Percentiles rank a stretch among this genome's conserved stretches.
Evolutionary conservation across 2,888 invertebrate genomes (phyloP).

Genomic region (Drosophila austrosaltans): DNA sequence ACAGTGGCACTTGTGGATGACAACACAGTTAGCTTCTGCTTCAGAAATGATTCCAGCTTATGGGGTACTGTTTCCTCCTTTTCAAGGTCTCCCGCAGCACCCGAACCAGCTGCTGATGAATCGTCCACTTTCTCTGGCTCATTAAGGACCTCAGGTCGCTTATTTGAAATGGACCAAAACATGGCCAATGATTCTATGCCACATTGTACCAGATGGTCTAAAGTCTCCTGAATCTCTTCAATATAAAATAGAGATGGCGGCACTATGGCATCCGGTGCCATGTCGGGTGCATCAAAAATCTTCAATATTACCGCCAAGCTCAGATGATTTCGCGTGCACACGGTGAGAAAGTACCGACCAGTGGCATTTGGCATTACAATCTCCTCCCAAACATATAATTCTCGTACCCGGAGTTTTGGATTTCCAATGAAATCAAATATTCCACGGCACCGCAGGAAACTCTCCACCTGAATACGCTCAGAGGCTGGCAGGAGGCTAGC

Average conservation of each 20-base stretch:
- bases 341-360: constrained; percentile 88
- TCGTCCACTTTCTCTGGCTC: constrained; percentile 47
- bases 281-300: constrained; percentile 73
- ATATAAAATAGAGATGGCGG: constrained; percentile 87
- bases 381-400: constrained; percentile 90
- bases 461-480: constrained; percentile 90
- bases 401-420: constrained; percentile 89
- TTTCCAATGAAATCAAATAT: constrained; percentile 88
- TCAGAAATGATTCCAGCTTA: constrained; percentile 67
- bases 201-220: constrained; percentile 90
- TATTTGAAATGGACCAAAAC: constrained; percentile 87
- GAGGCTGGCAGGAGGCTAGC: constrained; percentile 90
- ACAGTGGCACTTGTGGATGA: constrained; percentile 12
- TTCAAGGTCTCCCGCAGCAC: constrained; percentile 41
- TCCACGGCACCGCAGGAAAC: constrained; percentile 90
- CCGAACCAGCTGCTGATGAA: constrained; percentile 22
- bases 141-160: constrained; percentile 84
- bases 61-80: constrained; percentile 54
- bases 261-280: constrained; percentile 61
- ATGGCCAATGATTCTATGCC: constrained; percentile 89
- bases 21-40: constrained; percentile 59
- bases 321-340: constrained; percentile 89
- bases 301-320: constrained; percentile 88
- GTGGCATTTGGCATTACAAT: constrained; percentile 83
- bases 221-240: constrained; percentile 94